Evolutionary conservation across 2,888 invertebrate genomes (phyloP).

Genomic region (Aphodius granarius): DNA sequence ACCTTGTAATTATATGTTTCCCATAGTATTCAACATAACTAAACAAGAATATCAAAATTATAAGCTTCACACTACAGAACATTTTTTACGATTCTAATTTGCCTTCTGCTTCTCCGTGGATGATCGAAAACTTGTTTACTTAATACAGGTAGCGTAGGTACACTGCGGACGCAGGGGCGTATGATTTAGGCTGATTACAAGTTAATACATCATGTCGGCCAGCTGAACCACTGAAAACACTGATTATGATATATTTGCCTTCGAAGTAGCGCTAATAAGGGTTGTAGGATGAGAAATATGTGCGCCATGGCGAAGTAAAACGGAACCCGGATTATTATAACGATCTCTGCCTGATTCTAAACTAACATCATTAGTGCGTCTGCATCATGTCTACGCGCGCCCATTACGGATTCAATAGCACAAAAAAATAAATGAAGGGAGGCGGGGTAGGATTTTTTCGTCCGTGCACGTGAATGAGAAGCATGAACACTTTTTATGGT

Average conservation of each 20-base stretch:
- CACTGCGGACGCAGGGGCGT: background rate
- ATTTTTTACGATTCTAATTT: background rate
- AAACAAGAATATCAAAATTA: background rate
- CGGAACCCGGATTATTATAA: background rate
- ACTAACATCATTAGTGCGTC: constrained; percentile 38
- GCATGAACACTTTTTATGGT: constrained; percentile 31
- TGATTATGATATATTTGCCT: background rate
- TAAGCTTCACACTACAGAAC: background rate
- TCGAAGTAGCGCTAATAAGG: background rate
- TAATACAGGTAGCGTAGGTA: no score
- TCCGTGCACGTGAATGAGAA: constrained; percentile 33
- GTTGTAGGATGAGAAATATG: background rate
- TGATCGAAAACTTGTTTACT: background rate
- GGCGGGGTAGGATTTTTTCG: constrained; percentile 26
- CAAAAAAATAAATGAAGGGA: constrained; percentile 37
- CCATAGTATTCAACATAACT: background rate
- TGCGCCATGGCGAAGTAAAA: background rate
- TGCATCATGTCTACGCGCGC: constrained; percentile 35
- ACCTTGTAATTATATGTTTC: background rate
- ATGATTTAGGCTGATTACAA: background rate
- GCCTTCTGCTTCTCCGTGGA: background rate
- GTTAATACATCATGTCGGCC: background rate
- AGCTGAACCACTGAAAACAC: background rate
- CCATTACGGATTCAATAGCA: constrained; percentile 37
- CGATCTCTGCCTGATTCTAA: background rate